Percentiles rank a stretch among this genome's conserved stretches.
These are phyloP conservation scores for Vidua chalybeata DNA, from an alignment of 2,113 vertebrate genomes.

Conservation along the genomic window DNA sequence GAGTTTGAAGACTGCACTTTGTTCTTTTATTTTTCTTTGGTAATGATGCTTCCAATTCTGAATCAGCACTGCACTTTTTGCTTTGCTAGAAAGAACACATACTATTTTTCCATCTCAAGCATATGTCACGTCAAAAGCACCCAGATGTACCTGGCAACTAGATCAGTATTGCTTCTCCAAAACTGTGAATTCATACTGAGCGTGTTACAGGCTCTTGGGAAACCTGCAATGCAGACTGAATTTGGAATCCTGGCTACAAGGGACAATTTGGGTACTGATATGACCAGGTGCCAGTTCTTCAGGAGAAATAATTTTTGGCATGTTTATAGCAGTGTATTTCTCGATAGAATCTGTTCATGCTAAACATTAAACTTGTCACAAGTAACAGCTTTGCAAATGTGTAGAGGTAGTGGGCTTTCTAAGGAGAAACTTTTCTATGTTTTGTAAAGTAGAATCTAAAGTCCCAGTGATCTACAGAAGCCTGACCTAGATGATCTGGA, in stretches of 20 bases:
- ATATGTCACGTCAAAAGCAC: not conserved
- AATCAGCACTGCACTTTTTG: not conserved
- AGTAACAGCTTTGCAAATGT: not conserved
- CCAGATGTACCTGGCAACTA: not conserved
- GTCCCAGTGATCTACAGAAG: not conserved
- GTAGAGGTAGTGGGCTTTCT: not conserved
- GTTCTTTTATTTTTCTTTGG: not conserved
- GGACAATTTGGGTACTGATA: not conserved
- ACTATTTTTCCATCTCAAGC: not conserved
- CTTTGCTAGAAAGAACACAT: not conserved
- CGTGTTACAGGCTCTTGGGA: not conserved
- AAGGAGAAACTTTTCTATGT: not conserved
- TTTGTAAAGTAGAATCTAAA: not conserved
- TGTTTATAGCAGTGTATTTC: not conserved
- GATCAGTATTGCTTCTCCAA: not conserved
- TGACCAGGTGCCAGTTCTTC: not conserved
- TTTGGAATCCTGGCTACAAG: not conserved
- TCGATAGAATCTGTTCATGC: not conserved
- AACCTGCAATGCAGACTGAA: not conserved
- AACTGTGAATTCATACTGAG: not conserved
- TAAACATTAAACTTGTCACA: not conserved
- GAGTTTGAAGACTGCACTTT: not conserved
- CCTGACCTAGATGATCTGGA: not conserved
- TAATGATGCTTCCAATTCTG: not conserved
- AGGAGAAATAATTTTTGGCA: not conserved